A percentile compares a stretch with the other conserved stretches of the same genome.
Conservation (phyloP, 2,113 vertebrate genomes). For the Paedocypris sp. region DNA sequence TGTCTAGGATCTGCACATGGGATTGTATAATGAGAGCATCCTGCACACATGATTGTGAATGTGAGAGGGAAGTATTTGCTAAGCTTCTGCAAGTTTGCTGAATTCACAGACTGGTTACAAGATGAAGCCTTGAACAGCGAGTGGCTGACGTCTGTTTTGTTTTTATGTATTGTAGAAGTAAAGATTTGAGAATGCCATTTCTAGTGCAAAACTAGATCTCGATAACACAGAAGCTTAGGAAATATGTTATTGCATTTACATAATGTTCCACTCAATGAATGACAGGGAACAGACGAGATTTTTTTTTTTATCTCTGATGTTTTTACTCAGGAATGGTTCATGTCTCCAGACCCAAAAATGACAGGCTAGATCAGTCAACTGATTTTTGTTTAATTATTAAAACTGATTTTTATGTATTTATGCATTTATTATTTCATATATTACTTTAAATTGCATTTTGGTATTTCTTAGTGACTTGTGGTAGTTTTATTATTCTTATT, state of each 20-base stretch:
- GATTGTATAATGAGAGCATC: constrained; percentile 56
- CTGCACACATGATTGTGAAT: constrained; percentile 50
- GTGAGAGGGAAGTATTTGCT: constrained; percentile 59
- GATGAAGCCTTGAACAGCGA: background rate
- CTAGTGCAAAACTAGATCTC: background rate
- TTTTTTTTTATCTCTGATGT: constrained; percentile 23
- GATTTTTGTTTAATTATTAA: background rate
- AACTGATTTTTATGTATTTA: background rate
- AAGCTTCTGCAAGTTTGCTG: constrained; percentile 52
- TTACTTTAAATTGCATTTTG: background rate
- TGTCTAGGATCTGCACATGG: constrained; percentile 61
- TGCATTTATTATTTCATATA: background rate
- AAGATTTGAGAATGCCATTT: no score
- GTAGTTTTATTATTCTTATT: background rate
- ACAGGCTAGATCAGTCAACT: constrained; percentile 38
- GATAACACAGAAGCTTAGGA: constrained; percentile 60
- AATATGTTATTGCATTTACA: no score
- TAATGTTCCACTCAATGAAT: no score
- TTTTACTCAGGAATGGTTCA: constrained; percentile 33
- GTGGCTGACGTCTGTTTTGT: background rate
- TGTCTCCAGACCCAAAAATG: constrained; percentile 52
- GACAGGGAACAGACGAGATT: no score
- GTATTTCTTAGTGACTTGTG: no score
- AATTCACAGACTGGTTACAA: background rate
- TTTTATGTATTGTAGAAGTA: no score